Evolutionary conservation across 92 coral and sea anemone genomes (phyloP).

Genomic region (Meandrina meandrites): DNA sequence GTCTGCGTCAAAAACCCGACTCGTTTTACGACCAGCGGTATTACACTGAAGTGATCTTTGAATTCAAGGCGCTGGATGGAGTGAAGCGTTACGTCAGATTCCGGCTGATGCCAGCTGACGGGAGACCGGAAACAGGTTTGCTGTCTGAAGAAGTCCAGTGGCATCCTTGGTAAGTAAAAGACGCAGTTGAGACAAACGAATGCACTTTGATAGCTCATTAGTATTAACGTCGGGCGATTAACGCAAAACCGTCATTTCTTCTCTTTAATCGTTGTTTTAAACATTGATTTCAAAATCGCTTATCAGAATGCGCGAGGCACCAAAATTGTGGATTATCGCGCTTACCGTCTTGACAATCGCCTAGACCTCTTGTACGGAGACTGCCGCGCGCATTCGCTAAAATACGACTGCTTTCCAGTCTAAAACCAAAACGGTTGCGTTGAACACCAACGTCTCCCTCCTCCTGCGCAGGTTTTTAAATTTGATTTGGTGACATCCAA

Average conservation of each 20-base stretch:
- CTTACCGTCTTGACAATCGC: too few relatives aligned
- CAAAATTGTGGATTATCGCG: too few relatives aligned
- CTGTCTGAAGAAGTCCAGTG: constrained; percentile 75
- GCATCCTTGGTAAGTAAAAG: constrained; percentile 58
- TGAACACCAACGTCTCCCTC: background rate
- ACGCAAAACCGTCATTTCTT: too few relatives aligned
- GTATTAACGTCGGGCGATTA: too few relatives aligned
- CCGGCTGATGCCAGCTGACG: constrained; percentile 77
- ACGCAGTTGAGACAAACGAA: background rate
- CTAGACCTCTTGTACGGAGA: too few relatives aligned
- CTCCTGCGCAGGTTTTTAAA: background rate
- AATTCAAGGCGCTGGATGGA: constrained; percentile 74
- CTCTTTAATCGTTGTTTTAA: too few relatives aligned
- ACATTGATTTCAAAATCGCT: too few relatives aligned
- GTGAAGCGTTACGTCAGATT: constrained; percentile 72
- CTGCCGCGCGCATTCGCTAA: too few relatives aligned
- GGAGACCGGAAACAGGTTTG: constrained; percentile 72
- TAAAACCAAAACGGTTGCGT: too few relatives aligned
- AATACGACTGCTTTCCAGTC: too few relatives aligned
- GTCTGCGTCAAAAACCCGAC: constrained; percentile 77
- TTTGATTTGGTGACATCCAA: background rate
- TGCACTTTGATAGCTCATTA: too few relatives aligned
- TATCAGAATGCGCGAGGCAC: too few relatives aligned
- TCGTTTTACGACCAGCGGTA: constrained; percentile 74
- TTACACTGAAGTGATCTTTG: constrained; percentile 63